phyloP scores from a whole-genome alignment of 2,797 vertebrate genomes.

The Adrianichthys oophorus region DNA sequence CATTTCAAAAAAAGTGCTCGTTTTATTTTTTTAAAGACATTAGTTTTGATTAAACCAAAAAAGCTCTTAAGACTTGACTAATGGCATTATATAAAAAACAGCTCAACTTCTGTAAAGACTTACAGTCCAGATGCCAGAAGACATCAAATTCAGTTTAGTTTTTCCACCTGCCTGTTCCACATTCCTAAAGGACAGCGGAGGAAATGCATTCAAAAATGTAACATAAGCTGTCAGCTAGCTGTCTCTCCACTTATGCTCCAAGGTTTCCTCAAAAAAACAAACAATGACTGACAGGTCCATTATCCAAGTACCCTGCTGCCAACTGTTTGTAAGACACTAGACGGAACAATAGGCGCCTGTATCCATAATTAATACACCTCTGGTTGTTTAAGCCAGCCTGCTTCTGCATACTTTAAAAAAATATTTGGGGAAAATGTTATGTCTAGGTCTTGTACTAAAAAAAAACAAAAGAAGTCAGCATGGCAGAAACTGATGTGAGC shows the following conservation, averaged over 20 bases:
- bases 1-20: not conserved
- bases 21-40: not conserved
- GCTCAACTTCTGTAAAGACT: not conserved
- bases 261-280: conserved; percentile 12
- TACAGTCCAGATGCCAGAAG: conserved; percentile 1
- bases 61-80: not conserved
- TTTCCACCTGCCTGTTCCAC: conserved; percentile 22
- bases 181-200: conserved; percentile 8
- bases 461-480: conserved; percentile 64
- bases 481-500: conserved; percentile 52
- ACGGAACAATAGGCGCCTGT: conserved; percentile 55
- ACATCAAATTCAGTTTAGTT: conserved; percentile 11
- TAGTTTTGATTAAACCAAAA: conserved; percentile 5
- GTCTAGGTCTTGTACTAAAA: conserved; percentile 60
- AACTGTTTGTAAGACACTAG: conserved; percentile 62
- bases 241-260: conserved; percentile 20
- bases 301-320: conserved; percentile 48
- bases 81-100: conserved; percentile 13
- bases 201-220: conserved; percentile 15
- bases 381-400: conserved; percentile 67
- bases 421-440: conserved; percentile 72
- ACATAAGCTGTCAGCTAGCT: conserved; percentile 31
- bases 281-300: conserved; percentile 44
- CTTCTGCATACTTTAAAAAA: conserved; percentile 77
- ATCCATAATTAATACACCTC: conserved; percentile 74